These are phyloP conservation scores for Enteromius mattozi DNA, from an alignment of 2,797 vertebrate genomes.

Conservation along the genomic window DNA sequence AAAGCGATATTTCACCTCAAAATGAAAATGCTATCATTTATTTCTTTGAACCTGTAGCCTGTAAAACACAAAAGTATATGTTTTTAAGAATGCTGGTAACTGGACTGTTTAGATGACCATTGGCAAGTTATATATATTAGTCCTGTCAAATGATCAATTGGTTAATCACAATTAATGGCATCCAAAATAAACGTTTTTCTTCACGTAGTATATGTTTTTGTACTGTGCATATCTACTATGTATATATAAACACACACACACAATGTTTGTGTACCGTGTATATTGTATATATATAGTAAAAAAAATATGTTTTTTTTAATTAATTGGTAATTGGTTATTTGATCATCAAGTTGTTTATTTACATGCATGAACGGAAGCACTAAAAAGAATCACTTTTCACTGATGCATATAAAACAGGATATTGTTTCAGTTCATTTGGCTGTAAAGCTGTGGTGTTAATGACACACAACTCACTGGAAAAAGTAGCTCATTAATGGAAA, in stretches of 20 bases:
- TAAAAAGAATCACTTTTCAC: not conserved
- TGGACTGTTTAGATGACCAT: not conserved
- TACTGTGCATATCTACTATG: no score
- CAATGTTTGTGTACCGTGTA: no score
- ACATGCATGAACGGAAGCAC: not conserved
- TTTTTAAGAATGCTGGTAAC: not conserved
- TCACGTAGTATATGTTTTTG: no score
- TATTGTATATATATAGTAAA: no score
- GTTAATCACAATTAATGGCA: no score
- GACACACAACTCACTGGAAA: not conserved
- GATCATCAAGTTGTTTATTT: not conserved
- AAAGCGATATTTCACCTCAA: not conserved
- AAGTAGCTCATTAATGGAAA: constrained; percentile 19
- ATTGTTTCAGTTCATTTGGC: constrained; percentile 24
- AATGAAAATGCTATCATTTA: not conserved
- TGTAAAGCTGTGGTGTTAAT: constrained; percentile 16
- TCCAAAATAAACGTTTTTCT: no score
- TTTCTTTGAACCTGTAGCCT: no score
- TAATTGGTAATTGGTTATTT: not conserved
- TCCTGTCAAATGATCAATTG: no score
- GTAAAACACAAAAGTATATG: no score
- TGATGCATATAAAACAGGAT: constrained; percentile 14
- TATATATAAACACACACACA: no score
- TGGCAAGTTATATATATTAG: no score
- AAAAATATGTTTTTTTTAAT: not conserved